Evolutionary conservation across 2,888 invertebrate genomes (phyloP), one percentile per base, ranked within the genome.

Genomic region (Oxytorus armatus): DNA sequence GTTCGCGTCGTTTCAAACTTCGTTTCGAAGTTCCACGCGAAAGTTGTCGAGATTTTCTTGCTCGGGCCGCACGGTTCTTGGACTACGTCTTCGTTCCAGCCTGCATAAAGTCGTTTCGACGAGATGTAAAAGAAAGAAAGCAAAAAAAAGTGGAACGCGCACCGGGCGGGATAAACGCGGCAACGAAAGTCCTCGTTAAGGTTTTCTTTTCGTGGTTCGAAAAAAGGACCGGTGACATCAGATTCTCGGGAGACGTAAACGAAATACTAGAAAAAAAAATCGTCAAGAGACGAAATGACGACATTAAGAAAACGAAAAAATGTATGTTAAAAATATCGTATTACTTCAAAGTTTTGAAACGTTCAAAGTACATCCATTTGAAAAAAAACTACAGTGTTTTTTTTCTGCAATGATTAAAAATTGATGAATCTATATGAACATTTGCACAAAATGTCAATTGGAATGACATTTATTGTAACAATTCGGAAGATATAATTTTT

Each of bases 181-280:
- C 44, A 65, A 57, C 21, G 63, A 65, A 75, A 73, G 33, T 18
- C 59, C 80, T 77, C 72, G 72, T 77, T 80, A 80, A 77, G 80
- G 23, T 55, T 65, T 51, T 78, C 74, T 65, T 39, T 57, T 49
- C 49, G 42, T 8, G 25, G 73, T 47, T 55, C 14, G n/a, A 49
- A 59, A 25, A 61, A 47, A 78, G 57, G 29, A 8, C 11, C 4
- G 10, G 42, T 29, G 39, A 51, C 68, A 59, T 33, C 42, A 42
- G 53, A 77, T 63, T 47, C 47, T 11, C 33, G 21, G 21, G n/a
- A 72, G 59, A 63, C 44, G 49, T 3, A 11, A 65, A 69, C 23
- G 39, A 36, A 77, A 74, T 61, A 44, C 2, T 11, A 47, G 5
- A 33, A 42, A 55, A 14, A 21, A 66, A 69, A 53, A 55, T 42